phyloP scores from a whole-genome alignment of 1,140 invertebrate species.

The Xylocopa sonorina region DNA sequence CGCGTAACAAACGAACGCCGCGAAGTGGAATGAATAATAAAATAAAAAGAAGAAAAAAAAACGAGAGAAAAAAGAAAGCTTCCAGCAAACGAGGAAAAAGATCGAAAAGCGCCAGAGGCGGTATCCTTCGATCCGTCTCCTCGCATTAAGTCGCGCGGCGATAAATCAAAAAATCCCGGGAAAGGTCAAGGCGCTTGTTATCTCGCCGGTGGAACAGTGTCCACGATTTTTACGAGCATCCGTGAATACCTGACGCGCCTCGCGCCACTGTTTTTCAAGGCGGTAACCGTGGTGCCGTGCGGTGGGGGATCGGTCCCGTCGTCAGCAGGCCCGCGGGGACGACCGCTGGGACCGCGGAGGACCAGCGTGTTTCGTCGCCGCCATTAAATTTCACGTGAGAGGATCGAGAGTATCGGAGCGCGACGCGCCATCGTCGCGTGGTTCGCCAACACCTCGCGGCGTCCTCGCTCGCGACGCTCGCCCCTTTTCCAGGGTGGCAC shows the following conservation, averaged over 20 bases:
- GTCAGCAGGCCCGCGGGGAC: neutral
- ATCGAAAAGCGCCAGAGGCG: neutral
- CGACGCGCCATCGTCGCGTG: neutral
- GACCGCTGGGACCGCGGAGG: neutral
- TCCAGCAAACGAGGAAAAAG: neutral
- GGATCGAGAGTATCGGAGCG: neutral
- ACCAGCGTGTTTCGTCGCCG: neutral
- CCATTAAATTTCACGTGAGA: conserved; percentile 10
- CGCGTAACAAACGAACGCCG: too few relatives aligned
- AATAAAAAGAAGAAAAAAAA: neutral
- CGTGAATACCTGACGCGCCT: conserved; percentile 24
- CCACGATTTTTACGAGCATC: conserved; percentile 52
- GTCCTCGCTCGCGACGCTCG: too few relatives aligned
- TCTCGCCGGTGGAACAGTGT: conserved; percentile 28
- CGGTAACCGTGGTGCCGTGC: too few relatives aligned
- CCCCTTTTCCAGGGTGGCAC: neutral
- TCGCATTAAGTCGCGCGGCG: neutral
- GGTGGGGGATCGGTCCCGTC: too few relatives aligned
- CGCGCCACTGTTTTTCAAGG: neutral
- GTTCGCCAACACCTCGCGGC: too few relatives aligned
- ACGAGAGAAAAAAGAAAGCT: neutral
- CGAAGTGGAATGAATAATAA: neutral
- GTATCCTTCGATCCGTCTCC: conserved; percentile 40
- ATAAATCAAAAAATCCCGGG: conserved; percentile 51
- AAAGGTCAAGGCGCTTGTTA: conserved; percentile 63